These are phyloP conservation scores for Suncus etruscus DNA, from an alignment of 2,113 vertebrate species.

Conservation along the genomic window DNA sequence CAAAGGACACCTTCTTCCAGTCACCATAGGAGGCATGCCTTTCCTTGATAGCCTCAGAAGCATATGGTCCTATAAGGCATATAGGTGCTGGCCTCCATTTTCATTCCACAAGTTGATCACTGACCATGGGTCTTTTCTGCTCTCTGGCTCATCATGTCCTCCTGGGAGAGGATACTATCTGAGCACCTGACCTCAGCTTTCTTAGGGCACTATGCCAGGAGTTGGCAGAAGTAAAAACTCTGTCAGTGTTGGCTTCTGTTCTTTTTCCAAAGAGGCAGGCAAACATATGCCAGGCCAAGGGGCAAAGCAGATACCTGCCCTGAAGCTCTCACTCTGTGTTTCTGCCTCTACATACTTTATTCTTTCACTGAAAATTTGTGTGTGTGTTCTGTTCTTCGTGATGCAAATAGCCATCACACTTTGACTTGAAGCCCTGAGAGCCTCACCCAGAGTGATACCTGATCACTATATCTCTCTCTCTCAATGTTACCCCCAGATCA, in stretches of 20 bases:
- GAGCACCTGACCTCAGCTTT: neutral
- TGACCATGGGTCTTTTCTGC: neutral
- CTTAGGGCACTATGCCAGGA: too few species aligned
- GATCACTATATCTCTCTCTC: neutral
- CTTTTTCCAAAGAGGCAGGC: neutral
- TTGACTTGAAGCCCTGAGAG: neutral
- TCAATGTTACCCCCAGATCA: neutral
- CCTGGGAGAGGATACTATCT: accelerated
- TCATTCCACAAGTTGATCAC: neutral
- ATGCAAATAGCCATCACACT: neutral
- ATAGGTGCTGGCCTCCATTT: neutral
- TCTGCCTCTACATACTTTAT: neutral
- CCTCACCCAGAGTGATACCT: neutral
- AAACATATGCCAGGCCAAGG: too few species aligned
- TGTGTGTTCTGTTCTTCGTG: neutral
- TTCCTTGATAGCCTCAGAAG: neutral
- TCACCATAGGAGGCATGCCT: neutral
- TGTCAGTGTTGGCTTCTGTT: neutral
- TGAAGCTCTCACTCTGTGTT: neutral
- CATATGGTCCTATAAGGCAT: accelerated
- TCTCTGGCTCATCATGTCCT: neutral
- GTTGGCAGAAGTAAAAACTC: neutral
- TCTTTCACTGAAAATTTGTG: too few species aligned
- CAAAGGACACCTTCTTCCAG: accelerated
- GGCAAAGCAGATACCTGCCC: too few species aligned